A percentile compares a stretch with the other conserved stretches of the same genome.
These are phyloP conservation scores for Rhinoptilus africanus DNA, from an alignment of 2,113 vertebrate species.

Conservation along the genomic window DNA sequence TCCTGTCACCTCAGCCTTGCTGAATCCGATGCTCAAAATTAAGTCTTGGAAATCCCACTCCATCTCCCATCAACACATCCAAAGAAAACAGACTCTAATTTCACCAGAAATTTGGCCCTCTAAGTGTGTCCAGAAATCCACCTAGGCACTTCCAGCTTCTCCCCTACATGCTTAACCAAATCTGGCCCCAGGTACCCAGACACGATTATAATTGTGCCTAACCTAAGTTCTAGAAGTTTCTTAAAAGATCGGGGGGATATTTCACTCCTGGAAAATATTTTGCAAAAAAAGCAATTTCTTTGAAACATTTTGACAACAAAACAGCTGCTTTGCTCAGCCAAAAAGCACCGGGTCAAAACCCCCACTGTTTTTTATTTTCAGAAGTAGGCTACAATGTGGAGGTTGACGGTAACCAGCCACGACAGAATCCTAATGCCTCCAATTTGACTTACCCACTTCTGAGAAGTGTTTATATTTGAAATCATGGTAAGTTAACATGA, in stretches of 20 bases:
- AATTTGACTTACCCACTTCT: conserved; percentile 43
- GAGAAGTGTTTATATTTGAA: conserved; percentile 61
- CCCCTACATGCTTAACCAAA: background rate
- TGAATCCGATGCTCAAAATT: background rate
- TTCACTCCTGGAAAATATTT: background rate
- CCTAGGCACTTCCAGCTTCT: background rate
- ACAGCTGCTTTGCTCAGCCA: background rate
- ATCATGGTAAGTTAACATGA: conserved; percentile 24
- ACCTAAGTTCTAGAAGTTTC: background rate
- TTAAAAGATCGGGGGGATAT: background rate
- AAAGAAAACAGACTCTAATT: background rate
- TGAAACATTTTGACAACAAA: conserved; percentile 12
- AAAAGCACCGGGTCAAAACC: background rate
- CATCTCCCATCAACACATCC: background rate
- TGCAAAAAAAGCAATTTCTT: background rate
- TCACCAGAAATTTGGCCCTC: background rate
- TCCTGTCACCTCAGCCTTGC: background rate
- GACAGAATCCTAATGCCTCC: conserved; percentile 47
- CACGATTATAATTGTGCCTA: background rate
- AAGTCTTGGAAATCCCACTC: background rate
- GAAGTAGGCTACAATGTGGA: conserved; percentile 6
- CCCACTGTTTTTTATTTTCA: conserved; percentile 5
- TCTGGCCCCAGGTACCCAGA: background rate
- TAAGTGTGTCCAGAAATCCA: background rate
- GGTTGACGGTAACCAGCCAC: conserved; percentile 33